Base-by-base conservation (phyloP, 2,888 invertebrate genomes). In the Achlya flavicornis region DNA sequence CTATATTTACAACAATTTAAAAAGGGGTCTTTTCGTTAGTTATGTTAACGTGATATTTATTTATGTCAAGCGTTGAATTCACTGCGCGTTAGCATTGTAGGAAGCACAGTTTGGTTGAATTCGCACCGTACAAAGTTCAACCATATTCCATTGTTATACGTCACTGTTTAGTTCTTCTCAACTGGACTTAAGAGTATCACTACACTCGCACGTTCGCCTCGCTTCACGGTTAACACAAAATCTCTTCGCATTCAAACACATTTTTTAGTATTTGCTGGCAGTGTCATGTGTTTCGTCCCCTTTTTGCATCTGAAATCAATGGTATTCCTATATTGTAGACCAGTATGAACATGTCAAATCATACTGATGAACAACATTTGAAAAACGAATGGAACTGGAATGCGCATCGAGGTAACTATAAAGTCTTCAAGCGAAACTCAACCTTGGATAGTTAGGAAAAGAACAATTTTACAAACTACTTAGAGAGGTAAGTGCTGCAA, bases 121-220 rank as follows among this genome's bases (percentile, higher is more conserved):
- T 80, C 69, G 78, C 73, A 69, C 64, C 73, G 72, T 73, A 71
- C 71, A 68, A 71, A 73, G 76, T 86, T 93, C 92, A 93, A 89
- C 93, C 93, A 93, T 93, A 93, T 93, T 93, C 93, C 93, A 93
- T 93, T 87, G 92, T 93, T 89, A 80, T 84, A 79, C 75, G 80
- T 65, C 84, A 85, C 83, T 81, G 71, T 84, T 83, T 83, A 68
- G 70, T 79, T 85, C 84, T 85, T 89, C 90, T 92, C 93, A 93
- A 92, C 93, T 93, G 81, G 83, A 87, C 78, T 78, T 83, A 69
- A 73, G 78, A 68, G 64, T 73, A 73, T 74, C 85, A 83, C 88
- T 77, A 72, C 84, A 89, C 89, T 86, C 81, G 85, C 88, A 82
- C 91, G 92, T 92, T 91, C 93, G 91, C 85, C 84, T 81, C 72